Evolutionary conservation across 2,888 invertebrate genomes (phyloP), one percentile per base, ranked within the genome.

Genomic region (Melanostoma mellinum): DNA sequence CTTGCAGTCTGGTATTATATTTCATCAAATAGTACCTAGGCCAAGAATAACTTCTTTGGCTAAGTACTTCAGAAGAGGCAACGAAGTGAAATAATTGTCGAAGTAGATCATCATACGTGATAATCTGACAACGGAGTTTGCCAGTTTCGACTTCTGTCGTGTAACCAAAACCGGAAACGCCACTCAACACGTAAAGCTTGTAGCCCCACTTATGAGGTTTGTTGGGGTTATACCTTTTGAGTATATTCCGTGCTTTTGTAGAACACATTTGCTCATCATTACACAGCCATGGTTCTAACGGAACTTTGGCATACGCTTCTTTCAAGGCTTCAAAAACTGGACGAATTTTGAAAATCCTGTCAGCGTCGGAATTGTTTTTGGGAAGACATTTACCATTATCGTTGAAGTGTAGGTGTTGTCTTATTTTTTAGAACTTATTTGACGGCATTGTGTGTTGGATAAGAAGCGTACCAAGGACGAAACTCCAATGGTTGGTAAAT

Each of bases 101-200:
- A 20, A 20, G 20, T 20, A 20, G 20, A 20, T 20, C 20, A 20
- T 20, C 20, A 20, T 20, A 20, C 20, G 20, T 20, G 20, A 20
- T 20, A 20, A 20, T 20, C 20, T 20, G 20, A 20, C 20, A 20
- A 20, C 20, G 20, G 20, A 20, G 20, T 50, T 77, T 65, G 4
- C 77, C 69, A 38, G 77, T 77, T 52, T 72, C 65, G 4, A 68
- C 48, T 52, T 79, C 79, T 46, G 69, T 55, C 55, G 60, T 60
- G 60, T 86, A 86, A 4, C 84, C 75, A 69, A 72, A 86, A 4
- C 86, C 85, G 65, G 65, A 77, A 36, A 79, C 74, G 48, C 86
- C 87, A 71, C 86, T 86, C n/a, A 87, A 80, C 40, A 85, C 84
- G 75, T 65, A 86, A 6, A 85, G 46, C 67, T 80, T 84, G 36